Evolutionary conservation across 1,140 invertebrate species (phyloP), one percentile per base, ranked within the genome.

Genomic region (Liolophura sinensis): DNA sequence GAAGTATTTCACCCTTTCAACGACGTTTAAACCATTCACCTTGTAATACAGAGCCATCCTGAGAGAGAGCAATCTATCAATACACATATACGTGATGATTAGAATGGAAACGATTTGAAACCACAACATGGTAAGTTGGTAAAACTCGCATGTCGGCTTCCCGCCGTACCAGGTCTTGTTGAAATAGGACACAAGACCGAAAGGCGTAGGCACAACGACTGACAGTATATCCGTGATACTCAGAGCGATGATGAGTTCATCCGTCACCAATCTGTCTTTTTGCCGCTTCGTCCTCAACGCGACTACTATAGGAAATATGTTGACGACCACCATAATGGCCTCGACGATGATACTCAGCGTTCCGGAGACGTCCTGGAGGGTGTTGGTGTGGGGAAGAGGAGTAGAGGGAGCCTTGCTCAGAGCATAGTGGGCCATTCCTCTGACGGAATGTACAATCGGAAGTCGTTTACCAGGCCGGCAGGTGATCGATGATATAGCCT

Each of bases 151-250:
- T 11, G 76, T 75, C 6, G 65, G 59, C 6, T 66, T 60, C 1
- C 75, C 76, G 46, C 76, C 75, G 57, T 78, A 76, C 76, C 76
- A 78, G 40, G 65, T 64, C 6, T 65, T 62, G 31, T 67, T 64
- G 64, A 78, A 76, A 22, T 70, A 77, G 0, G 76, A 75, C 1
- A 73, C 69, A 50, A 77, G 63, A 0, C 73, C 74, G 0, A 77
- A 62, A 1, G 76, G 76, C 0, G 72, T 65, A 1, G 76, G 76
- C 14, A 78, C 64, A 14, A 78, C 18, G 4, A 76, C 76, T n/a
- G 76, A 78, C 18, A 77, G 67, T 15, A 78, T 75, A 60, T 74
- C 76, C 14, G 71, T 74, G 47, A 76, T 54, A 55, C 73, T 73
- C 31, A 78, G 62, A 11, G 76, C 74, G 11, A 73, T 72, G 12